A percentile compares a stretch with the other conserved stretches of the same genome.
Evolutionary conservation across 2,888 invertebrate species (phyloP).

Genomic region (Salticus scenicus): DNA sequence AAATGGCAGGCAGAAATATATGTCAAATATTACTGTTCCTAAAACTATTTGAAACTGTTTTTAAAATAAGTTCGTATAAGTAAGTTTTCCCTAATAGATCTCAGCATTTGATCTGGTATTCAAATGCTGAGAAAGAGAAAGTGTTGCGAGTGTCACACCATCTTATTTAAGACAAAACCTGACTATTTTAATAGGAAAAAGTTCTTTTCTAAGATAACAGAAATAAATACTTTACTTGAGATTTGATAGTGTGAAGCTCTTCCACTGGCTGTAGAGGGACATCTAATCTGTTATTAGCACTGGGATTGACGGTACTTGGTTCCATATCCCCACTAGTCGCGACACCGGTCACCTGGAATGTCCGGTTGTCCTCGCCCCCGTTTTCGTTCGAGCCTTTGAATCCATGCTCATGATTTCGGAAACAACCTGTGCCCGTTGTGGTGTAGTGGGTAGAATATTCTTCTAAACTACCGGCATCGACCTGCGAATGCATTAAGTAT

Average conservation of each 20-base stretch:
- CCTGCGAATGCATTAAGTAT: constrained; percentile 28
- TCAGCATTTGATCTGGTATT: background rate
- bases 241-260: constrained; percentile 62
- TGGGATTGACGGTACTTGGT: constrained; percentile 64
- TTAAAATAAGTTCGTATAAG: too few relatives aligned
- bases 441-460: constrained; percentile 72
- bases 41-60: too few relatives aligned
- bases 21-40: too few relatives aligned
- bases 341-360: constrained; percentile 25
- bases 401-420: constrained; percentile 76
- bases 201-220: too few relatives aligned
- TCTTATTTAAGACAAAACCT: too few relatives aligned
- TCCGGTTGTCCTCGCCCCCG: constrained; percentile 71
- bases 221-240: constrained; percentile 45
- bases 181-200: too few relatives aligned
- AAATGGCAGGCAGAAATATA: too few relatives aligned
- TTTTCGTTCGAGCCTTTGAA: constrained; percentile 67
- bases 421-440: constrained; percentile 77
- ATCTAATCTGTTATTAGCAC: constrained; percentile 75
- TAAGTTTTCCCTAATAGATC: too few relatives aligned
- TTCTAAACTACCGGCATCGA: constrained; percentile 71
- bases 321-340: constrained; percentile 22
- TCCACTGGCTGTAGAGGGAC: constrained; percentile 67
- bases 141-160: too few relatives aligned
- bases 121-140: too few relatives aligned